Conservation (phyloP, 2,888 invertebrate species). For the Heteropelma amictum region DNA sequence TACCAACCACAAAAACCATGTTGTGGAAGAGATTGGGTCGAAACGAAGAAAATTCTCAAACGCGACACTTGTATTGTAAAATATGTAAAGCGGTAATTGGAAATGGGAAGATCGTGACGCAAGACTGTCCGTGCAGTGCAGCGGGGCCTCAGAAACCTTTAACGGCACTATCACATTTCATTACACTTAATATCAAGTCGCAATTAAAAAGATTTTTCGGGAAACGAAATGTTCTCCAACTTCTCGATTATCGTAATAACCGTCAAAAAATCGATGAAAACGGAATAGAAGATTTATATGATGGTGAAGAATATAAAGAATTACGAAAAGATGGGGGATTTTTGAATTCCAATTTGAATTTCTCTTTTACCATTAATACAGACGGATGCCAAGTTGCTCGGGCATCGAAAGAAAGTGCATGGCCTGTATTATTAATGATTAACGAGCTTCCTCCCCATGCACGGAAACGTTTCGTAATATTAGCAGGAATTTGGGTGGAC, state of each 20-base stretch:
- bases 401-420: neutral
- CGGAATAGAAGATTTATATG: slow-evolving; percentile 27
- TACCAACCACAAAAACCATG: slow-evolving; percentile 14
- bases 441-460: slow-evolving; percentile 42
- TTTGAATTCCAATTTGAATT: slow-evolving; percentile 6
- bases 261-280: neutral
- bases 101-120: neutral
- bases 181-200: neutral
- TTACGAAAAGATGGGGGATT: slow-evolving; percentile 21
- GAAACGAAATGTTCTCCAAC: slow-evolving; percentile 4
- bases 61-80: slow-evolving; percentile 19
- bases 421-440: too few species aligned
- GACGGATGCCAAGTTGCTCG: too few species aligned
- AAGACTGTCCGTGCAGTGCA: slow-evolving; percentile 14
- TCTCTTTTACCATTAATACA: neutral
- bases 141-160: slow-evolving; percentile 1
- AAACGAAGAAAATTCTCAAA: slow-evolving; percentile 10
- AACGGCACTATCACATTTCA: neutral
- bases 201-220: slow-evolving; percentile 12
- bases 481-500: slow-evolving; percentile 42
- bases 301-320: slow-evolving; percentile 19
- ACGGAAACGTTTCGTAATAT: slow-evolving; percentile 24
- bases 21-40: slow-evolving; percentile 11
- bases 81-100: slow-evolving; percentile 6
- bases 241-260: neutral